Evolutionary conservation across 1,140 invertebrate genomes (phyloP).

Genomic region (Cryptotermes secundus): DNA sequence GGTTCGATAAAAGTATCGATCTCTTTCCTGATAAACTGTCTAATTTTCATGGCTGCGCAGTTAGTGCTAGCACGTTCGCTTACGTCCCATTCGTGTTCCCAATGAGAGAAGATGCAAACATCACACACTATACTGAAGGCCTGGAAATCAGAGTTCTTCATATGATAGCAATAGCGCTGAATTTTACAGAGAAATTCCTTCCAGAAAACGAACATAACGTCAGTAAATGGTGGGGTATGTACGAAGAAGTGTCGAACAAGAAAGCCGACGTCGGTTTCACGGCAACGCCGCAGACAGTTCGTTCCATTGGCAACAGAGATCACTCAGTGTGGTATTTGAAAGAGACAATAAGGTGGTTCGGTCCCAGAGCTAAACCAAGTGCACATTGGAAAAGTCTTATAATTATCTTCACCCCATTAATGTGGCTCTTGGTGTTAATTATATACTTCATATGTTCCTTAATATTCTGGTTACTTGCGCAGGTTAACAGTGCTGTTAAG

Average conservation of each 20-base stretch:
- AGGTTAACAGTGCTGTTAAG: background rate
- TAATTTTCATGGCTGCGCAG: background rate
- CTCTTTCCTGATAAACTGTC: background rate
- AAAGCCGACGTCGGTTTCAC: background rate
- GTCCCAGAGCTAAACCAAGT: background rate
- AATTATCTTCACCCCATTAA: background rate
- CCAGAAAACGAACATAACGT: background rate
- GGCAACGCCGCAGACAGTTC: background rate
- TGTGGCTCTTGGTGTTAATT: background rate
- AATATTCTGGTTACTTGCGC: background rate
- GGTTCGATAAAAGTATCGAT: background rate
- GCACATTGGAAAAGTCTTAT: background rate
- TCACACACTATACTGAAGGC: background rate
- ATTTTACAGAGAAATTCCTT: background rate
- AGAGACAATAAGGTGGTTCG: background rate
- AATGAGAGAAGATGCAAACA: background rate
- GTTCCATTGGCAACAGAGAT: background rate
- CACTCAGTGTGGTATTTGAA: background rate
- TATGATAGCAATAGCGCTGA: background rate
- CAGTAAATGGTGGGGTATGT: background rate
- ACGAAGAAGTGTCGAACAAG: background rate
- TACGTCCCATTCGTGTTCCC: background rate
- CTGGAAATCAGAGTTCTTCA: background rate
- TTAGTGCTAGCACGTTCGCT: background rate
- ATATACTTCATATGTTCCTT: background rate